Evolutionary conservation across 2,888 invertebrate genomes (phyloP).

Genomic region (Drosophila kambysellisi): DNA sequence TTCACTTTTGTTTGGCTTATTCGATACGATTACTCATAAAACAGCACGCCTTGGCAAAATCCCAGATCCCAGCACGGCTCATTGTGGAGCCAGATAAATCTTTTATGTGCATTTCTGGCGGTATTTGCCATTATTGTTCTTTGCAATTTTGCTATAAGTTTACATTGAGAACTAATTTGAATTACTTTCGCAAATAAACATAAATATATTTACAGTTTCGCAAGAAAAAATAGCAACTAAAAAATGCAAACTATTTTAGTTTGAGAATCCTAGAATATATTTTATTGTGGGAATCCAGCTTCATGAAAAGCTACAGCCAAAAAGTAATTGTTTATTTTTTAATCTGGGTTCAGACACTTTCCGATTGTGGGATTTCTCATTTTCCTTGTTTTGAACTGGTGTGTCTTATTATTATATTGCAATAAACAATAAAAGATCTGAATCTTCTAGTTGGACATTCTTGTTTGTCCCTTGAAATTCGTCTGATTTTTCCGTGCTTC

Average conservation of each 20-base stretch:
- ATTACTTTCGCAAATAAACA: neutral
- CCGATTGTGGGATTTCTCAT: too few species aligned
- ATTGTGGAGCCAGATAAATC: neutral
- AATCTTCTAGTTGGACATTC: neutral
- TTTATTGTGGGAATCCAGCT: neutral
- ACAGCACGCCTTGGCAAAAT: slow-evolving; percentile 2
- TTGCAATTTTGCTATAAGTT: neutral
- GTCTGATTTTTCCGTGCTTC: neutral
- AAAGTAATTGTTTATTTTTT: neutral
- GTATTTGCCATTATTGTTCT: neutral
- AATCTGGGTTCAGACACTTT: too few species aligned
- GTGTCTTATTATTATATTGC: neutral
- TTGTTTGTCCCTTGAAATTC: neutral
- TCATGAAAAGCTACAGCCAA: neutral
- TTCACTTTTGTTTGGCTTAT: slow-evolving; percentile 6
- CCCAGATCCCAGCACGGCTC: neutral
- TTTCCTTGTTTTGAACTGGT: too few species aligned
- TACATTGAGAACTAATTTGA: neutral
- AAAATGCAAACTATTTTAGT: neutral
- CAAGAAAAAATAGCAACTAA: neutral
- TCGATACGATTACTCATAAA: slow-evolving; percentile 19
- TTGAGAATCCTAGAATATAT: neutral
- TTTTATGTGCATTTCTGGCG: neutral
- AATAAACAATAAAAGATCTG: neutral
- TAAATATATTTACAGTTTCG: neutral